Conservation (phyloP, 2,797 vertebrate genomes). For the Phataginus tricuspis region DNA sequence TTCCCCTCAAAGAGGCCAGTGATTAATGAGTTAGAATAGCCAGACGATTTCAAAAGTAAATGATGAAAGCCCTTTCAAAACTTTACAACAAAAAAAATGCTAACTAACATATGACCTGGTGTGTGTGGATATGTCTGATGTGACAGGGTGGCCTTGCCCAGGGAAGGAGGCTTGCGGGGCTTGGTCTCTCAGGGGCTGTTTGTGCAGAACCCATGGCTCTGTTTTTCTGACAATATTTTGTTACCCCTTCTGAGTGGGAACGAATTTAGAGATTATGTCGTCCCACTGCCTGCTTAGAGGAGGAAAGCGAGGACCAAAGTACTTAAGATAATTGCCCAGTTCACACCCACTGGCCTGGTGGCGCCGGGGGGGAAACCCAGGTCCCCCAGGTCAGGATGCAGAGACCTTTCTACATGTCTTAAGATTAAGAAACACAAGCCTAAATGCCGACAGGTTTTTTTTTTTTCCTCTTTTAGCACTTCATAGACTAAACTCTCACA, state of each 20-base stretch:
- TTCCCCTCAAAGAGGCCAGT: too few relatives aligned
- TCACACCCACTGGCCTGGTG: slow-evolving; percentile 54
- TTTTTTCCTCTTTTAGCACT: background rate
- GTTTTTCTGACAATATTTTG: slow-evolving; percentile 32
- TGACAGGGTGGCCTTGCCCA: fast-evolving
- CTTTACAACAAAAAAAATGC: background rate
- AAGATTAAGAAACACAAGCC: slow-evolving; percentile 63
- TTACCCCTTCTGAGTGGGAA: slow-evolving; percentile 24
- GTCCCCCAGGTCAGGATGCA: background rate
- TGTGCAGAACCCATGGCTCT: background rate
- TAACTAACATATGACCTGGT: fast-evolving
- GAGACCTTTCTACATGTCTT: slow-evolving; percentile 35
- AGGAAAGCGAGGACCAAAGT: slow-evolving; percentile 51
- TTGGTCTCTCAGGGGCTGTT: background rate
- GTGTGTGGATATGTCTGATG: fast-evolving
- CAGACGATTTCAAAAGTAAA: background rate
- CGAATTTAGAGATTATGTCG: slow-evolving; percentile 66
- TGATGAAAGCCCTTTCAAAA: background rate
- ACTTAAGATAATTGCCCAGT: slow-evolving; percentile 44
- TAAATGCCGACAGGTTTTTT: background rate
- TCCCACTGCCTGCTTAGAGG: slow-evolving; percentile 11
- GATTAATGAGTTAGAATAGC: background rate
- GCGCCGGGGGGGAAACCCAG: slow-evolving; percentile 7
- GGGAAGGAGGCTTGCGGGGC: too few relatives aligned
- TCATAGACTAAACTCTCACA: background rate